A percentile compares a stretch with the other conserved stretches of the same genome.
phyloP scores from a whole-genome alignment of 2,888 invertebrate species.

The Helleia helle region DNA sequence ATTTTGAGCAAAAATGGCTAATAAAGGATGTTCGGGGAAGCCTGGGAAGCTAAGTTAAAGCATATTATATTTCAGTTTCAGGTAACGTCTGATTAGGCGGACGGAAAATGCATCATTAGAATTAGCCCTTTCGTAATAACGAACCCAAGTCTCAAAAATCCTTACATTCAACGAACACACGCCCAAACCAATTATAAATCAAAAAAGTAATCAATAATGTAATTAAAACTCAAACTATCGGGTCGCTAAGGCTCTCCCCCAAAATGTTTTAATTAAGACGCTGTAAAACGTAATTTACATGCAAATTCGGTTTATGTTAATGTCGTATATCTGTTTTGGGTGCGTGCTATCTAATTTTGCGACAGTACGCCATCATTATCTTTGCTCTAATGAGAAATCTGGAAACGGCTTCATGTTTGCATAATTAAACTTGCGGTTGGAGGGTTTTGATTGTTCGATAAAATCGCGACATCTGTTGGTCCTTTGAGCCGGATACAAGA shows the following conservation, averaged over 20 bases:
- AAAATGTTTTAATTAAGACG: conserved; percentile 77
- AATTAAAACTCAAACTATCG: conserved; percentile 8
- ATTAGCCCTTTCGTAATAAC: too few species aligned
- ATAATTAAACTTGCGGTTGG: conserved; percentile 70
- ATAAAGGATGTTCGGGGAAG: too few species aligned
- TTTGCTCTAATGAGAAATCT: conserved; percentile 74
- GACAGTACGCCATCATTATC: conserved; percentile 74
- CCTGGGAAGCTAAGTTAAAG: too few species aligned
- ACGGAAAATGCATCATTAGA: too few species aligned
- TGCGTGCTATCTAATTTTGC: conserved; percentile 73
- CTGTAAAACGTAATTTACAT: conserved; percentile 77
- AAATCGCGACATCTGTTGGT: conserved; percentile 52
- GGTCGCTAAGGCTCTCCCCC: conserved; percentile 48
- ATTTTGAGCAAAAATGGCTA: too few species aligned
- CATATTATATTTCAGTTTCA: too few species aligned
- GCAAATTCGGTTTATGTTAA: conserved; percentile 77
- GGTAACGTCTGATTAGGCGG: too few species aligned
- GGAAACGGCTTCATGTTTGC: conserved; percentile 73
- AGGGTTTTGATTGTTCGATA: conserved; percentile 68
- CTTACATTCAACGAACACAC: too few species aligned
- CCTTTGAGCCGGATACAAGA: too few species aligned
- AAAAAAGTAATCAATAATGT: conserved; percentile 1
- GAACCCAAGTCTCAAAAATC: too few species aligned
- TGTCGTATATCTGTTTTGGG: conserved; percentile 75
- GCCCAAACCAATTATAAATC: too few species aligned